phyloP scores from a whole-genome alignment of 2,888 invertebrate species.

The Myopa tessellatipennis region DNA sequence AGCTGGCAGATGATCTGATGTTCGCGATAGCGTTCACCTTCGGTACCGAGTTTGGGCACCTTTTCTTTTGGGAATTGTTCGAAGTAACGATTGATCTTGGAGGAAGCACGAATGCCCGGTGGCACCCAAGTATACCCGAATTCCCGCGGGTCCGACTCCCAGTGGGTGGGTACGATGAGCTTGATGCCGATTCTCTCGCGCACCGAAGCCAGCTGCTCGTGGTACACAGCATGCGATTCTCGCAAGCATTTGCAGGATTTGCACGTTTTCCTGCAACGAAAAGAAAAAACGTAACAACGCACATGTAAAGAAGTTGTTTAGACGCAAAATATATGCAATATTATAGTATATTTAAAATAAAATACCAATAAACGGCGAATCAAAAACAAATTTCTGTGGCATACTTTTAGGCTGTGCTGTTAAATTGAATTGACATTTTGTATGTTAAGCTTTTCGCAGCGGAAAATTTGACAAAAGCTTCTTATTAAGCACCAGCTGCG shows the following conservation, averaged over 20 bases:
- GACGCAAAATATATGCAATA: too few species aligned
- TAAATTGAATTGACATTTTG: background rate
- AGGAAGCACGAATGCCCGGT: slow-evolving; percentile 65
- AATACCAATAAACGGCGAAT: too few species aligned
- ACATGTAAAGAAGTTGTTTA: too few species aligned
- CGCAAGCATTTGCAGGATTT: slow-evolving; percentile 92
- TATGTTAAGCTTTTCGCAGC: too few species aligned
- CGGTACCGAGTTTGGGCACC: slow-evolving; percentile 79
- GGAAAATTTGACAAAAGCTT: too few species aligned
- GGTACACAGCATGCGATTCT: slow-evolving; percentile 89
- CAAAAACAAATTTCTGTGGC: too few species aligned
- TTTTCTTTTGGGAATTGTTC: slow-evolving; percentile 86
- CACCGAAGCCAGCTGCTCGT: slow-evolving; percentile 86
- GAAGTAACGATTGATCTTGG: slow-evolving; percentile 84
- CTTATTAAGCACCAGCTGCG: too few species aligned
- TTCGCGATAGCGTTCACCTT: slow-evolving; percentile 84
- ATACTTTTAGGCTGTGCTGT: background rate
- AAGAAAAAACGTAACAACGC: background rate
- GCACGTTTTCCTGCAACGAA: slow-evolving; percentile 85
- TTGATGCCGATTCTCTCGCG: slow-evolving; percentile 78
- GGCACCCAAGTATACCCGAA: slow-evolving; percentile 80
- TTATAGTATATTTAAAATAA: too few species aligned
- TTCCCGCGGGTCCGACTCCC: slow-evolving; percentile 73
- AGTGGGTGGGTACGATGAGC: slow-evolving; percentile 70
- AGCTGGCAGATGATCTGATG: slow-evolving; percentile 88